Evolutionary conservation across 1,140 invertebrate species (phyloP).

Genomic region (Drosophila kurseongensis): DNA sequence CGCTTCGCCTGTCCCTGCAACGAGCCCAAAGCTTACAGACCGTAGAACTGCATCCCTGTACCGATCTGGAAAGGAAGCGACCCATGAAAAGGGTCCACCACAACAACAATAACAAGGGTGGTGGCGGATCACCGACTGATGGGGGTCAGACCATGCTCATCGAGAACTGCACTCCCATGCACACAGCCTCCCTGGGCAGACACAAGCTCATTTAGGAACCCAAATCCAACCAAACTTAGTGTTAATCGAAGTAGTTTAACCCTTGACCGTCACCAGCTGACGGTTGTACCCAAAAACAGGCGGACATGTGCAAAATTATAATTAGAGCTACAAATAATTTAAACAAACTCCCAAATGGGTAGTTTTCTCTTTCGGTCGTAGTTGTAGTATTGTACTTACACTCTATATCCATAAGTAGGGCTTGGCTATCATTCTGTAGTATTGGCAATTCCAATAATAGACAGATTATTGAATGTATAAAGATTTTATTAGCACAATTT

Average conservation of each 20-base stretch:
- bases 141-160: conserved; percentile 54
- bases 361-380: conserved; percentile 5
- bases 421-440: conserved; percentile 47
- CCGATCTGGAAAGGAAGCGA: conserved; percentile 72
- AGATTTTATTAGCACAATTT: conserved; percentile 70
- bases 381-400: conserved; percentile 46
- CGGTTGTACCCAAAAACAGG: conserved; percentile 51
- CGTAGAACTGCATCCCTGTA: conserved; percentile 85
- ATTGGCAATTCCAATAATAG: conserved; percentile 18
- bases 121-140: conserved; percentile 43
- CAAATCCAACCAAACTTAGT: conserved; percentile 17
- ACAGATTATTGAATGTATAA: conserved; percentile 20
- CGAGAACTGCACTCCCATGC: conserved; percentile 70
- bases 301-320: conserved; percentile 77
- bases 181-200: conserved; percentile 79
- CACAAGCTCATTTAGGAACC: conserved; percentile 68
- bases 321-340: conserved; percentile 18
- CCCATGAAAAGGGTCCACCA: conserved; percentile 78
- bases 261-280: conserved; percentile 14
- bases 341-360: not conserved
- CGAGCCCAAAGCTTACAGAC: conserved; percentile 92
- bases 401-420: conserved; percentile 45
- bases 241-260: conserved; percentile 35
- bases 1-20: conserved; percentile 91
- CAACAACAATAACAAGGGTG: conserved; percentile 42